These are phyloP conservation scores for Triplophysa rosa DNA, from an alignment of 2,113 vertebrate species.

Conservation along the genomic window DNA sequence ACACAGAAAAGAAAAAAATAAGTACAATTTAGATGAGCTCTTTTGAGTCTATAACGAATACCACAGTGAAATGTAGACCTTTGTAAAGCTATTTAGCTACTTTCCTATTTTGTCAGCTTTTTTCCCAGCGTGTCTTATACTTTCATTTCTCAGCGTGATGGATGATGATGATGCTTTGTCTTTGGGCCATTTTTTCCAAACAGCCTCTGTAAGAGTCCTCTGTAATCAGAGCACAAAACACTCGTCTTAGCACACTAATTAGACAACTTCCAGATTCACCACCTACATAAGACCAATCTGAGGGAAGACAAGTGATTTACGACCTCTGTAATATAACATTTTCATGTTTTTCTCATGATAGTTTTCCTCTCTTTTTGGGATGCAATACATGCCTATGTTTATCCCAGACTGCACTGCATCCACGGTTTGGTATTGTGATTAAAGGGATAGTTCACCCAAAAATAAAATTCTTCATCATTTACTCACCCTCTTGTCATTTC, in stretches of 20 bases:
- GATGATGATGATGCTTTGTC: constrained; percentile 19
- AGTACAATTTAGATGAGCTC: constrained; percentile 10
- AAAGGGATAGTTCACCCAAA: neutral
- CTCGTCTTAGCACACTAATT: constrained; percentile 25
- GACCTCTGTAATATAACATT: neutral
- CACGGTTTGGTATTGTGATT: neutral
- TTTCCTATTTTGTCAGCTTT: constrained; percentile 10
- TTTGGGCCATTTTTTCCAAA: neutral
- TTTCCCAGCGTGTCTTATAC: neutral
- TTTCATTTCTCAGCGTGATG: constrained; percentile 10
- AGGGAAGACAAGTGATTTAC: constrained; percentile 8
- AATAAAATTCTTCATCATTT: no score
- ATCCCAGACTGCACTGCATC: constrained; percentile 6
- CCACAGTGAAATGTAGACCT: constrained; percentile 25
- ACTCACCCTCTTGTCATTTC: no score
- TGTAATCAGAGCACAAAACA: constrained; percentile 19
- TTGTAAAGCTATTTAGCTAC: constrained; percentile 35
- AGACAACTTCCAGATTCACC: neutral
- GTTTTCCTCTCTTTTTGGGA: neutral
- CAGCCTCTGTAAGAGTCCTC: neutral
- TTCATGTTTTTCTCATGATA: neutral
- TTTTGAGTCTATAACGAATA: constrained; percentile 8
- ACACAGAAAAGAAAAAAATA: neutral
- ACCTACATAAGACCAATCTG: constrained; percentile 11
- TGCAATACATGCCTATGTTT: constrained; percentile 13